Conservation (phyloP, 2,888 invertebrate species). For the Gari tellinella region DNA sequence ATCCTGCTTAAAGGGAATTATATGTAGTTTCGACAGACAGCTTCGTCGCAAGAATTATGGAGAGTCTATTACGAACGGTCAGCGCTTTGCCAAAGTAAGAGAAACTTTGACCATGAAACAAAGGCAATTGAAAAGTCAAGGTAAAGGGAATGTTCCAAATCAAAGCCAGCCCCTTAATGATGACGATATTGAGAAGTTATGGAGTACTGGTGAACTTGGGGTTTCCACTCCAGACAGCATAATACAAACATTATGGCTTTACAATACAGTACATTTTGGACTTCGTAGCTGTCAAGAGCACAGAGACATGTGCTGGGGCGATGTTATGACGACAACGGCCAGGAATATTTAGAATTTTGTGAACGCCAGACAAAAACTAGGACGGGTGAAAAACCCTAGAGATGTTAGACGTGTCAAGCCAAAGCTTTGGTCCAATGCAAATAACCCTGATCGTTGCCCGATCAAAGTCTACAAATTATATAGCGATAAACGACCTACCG, state of each 20-base stretch:
- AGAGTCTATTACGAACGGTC: not conserved
- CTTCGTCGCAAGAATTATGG: not conserved
- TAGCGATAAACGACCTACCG: slow-evolving; percentile 18
- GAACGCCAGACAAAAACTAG: slow-evolving; percentile 50
- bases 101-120: slow-evolving; percentile 1
- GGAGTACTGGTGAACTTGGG: slow-evolving; percentile 33
- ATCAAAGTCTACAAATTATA: slow-evolving; percentile 31
- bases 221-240: slow-evolving; percentile 25
- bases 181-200: slow-evolving; percentile 5
- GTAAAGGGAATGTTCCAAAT: not conserved
- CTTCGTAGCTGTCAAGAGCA: slow-evolving; percentile 29
- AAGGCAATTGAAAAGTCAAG: not conserved
- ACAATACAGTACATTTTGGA: slow-evolving; percentile 42
- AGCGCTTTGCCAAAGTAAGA: not conserved
- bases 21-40: not conserved
- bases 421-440: slow-evolving; percentile 31
- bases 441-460: slow-evolving; percentile 14
- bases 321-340: slow-evolving; percentile 19
- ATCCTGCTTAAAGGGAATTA: not conserved
- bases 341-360: slow-evolving; percentile 29
- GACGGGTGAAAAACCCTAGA: slow-evolving; percentile 30
- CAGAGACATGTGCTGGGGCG: slow-evolving; percentile 43
- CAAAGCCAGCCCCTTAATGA: not conserved
- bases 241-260: slow-evolving; percentile 40
- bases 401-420: slow-evolving; percentile 40